Evolutionary conservation across 2,113 vertebrate species (phyloP).

Genomic region (Anolis sagrei): DNA sequence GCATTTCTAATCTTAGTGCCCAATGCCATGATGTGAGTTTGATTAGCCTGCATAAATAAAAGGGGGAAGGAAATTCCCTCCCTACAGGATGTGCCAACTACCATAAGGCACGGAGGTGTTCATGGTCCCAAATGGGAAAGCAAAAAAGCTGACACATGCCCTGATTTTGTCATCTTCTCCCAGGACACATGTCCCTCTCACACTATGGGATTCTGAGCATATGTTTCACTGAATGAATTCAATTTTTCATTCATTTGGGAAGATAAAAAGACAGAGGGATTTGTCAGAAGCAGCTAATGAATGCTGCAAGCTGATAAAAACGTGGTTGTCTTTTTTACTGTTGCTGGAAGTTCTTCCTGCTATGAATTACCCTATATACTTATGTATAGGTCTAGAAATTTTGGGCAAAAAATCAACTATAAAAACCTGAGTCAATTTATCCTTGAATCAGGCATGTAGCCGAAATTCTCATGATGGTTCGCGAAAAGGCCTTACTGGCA

Average conservation of each 20-base stretch:
- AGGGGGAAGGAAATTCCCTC: constrained; percentile 47
- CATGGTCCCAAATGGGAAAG: constrained; percentile 52
- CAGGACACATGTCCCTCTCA: constrained; percentile 58
- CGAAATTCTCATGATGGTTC: too few relatives aligned
- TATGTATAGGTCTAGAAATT: too few relatives aligned
- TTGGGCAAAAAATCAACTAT: too few relatives aligned
- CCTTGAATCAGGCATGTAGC: too few relatives aligned
- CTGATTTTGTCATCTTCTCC: constrained; percentile 50
- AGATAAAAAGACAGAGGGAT: constrained; percentile 34
- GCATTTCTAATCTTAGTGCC: constrained; percentile 76
- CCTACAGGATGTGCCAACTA: constrained; percentile 68
- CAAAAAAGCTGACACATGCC: constrained; percentile 40
- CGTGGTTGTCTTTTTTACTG: rapidly evolving
- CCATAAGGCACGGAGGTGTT: constrained; percentile 40
- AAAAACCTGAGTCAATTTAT: too few relatives aligned
- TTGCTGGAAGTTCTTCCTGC: not conserved
- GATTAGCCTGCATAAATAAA: constrained; percentile 64
- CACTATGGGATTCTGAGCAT: constrained; percentile 64
- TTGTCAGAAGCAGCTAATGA: constrained; percentile 43
- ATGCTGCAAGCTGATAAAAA: constrained; percentile 20
- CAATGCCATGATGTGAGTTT: constrained; percentile 76
- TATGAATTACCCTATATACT: too few relatives aligned
- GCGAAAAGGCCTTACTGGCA: too few relatives aligned
- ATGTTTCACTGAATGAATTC: constrained; percentile 53
- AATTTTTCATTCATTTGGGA: constrained; percentile 48